Evolutionary conservation across 2,797 vertebrate species (phyloP).

Genomic region (Enoplosus armatus): DNA sequence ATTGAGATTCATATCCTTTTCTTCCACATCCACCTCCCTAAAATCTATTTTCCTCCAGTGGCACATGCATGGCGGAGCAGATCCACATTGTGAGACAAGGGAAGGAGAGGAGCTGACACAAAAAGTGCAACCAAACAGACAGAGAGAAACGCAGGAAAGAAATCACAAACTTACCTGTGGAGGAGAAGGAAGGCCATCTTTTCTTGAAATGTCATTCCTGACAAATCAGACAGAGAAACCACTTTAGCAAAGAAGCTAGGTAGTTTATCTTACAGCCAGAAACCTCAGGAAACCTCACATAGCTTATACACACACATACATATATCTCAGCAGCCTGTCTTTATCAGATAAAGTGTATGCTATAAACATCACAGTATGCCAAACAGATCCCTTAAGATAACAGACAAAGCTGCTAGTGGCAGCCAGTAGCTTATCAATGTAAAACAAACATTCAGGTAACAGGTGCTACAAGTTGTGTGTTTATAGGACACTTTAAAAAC

Average conservation of each 20-base stretch:
- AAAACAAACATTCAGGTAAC: constrained; percentile 18
- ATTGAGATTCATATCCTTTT: background rate
- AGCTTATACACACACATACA: background rate
- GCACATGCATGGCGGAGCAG: background rate
- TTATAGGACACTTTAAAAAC: background rate
- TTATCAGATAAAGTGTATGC: constrained; percentile 39
- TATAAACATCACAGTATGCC: constrained; percentile 26
- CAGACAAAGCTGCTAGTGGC: background rate
- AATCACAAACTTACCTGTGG: constrained; percentile 51
- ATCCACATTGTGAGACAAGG: background rate
- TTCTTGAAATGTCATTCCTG: constrained; percentile 67
- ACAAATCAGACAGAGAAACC: constrained; percentile 40
- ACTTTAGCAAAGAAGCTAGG: background rate
- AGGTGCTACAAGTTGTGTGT: background rate
- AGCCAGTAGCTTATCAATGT: constrained; percentile 29
- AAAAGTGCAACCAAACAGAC: background rate
- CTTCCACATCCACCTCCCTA: background rate
- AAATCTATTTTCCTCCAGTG: background rate
- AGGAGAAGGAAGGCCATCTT: constrained; percentile 37
- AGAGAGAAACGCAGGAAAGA: background rate
- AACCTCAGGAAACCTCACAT: background rate
- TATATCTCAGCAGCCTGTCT: constrained; percentile 17
- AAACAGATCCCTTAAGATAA: constrained; percentile 20
- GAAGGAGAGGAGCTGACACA: background rate
- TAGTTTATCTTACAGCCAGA: background rate